Conservation (phyloP, 2,888 invertebrate genomes). For the Dinocampus coccinellae region DNA sequence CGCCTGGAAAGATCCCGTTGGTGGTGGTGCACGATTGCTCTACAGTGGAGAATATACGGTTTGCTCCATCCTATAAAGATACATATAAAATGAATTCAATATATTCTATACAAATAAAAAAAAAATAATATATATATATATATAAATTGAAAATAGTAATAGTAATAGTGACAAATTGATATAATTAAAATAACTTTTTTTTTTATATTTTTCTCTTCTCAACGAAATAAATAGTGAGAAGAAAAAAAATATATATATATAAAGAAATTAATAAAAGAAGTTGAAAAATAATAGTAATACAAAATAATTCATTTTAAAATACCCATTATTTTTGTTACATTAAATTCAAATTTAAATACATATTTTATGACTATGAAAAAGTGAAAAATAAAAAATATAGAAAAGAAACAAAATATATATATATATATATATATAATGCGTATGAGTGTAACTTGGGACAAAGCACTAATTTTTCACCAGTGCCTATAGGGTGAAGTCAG, state of each 20-base stretch:
- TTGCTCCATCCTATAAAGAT: background rate
- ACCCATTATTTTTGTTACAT: constrained; percentile 5
- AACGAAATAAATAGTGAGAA: background rate
- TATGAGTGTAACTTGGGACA: background rate
- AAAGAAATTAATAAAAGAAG: too few species aligned
- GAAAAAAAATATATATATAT: too few species aligned
- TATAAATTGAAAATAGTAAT: too few species aligned
- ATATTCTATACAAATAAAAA: too few species aligned
- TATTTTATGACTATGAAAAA: background rate
- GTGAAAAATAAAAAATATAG: background rate
- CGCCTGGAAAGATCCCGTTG: constrained; percentile 6
- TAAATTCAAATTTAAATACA: background rate
- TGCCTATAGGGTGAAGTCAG: background rate
- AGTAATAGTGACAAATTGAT: background rate
- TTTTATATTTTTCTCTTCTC: too few species aligned
- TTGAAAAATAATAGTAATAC: background rate
- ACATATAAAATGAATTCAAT: background rate
- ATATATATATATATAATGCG: background rate
- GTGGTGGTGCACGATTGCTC: background rate
- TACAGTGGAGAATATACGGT: too few species aligned
- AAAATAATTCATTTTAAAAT: background rate
- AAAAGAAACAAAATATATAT: background rate
- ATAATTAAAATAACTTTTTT: background rate
- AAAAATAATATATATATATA: too few species aligned
- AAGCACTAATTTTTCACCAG: constrained; percentile 15